Evolutionary conservation across 2,113 vertebrate species (phyloP), one percentile per base, ranked within the genome.

Genomic region (Hystrix brachyura): DNA sequence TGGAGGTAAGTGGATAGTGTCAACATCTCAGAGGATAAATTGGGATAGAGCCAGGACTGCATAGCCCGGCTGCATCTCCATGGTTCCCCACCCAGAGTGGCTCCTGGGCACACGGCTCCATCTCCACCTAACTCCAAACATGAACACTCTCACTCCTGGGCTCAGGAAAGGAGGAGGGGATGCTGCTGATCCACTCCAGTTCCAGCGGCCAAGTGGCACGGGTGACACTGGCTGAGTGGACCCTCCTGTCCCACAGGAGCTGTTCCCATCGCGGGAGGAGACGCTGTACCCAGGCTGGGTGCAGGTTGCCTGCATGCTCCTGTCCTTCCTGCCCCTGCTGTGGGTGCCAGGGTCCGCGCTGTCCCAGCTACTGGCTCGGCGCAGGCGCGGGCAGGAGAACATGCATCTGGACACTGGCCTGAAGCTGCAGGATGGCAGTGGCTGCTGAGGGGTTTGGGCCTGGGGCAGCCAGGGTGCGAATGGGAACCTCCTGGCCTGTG

Each of bases 221-320:
- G 55, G 34, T 34, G 19, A 29, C 38, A 1, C 51, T 19, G 7
- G 48, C 62, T 89, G 78, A 82, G 46, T 11, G 17, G 25, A 11
- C 29, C 7, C 10, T 65, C 38, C 51, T 69, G 32, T 86, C 95
- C 95, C 32, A 17, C 80, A 99, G 99, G 98, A 97, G 62, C 1
- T 62, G 0, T 99, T 99, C 87, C 99, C 99, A 0, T 13, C 90
- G n/a, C 95, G 97, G 48, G 98, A 99, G 51, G 43, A 94, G 57
- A 98, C 98, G 97, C 17, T 76, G 2, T 99, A 99, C 87, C 99
- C 99, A 0, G 88, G 89, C 43, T 99, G 99, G 99, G 99, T 99
- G 46, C 98, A 98, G 81, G 97, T 96, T 74, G 96, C 98, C 65
- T 99, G 99, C 55, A 72, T 98, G 82, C 91, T 99, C 29, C 94